A percentile compares a stretch with the other conserved stretches of the same genome.
Evolutionary conservation across 2,113 vertebrate species (phyloP).

Genomic region (Pavo muticus): DNA sequence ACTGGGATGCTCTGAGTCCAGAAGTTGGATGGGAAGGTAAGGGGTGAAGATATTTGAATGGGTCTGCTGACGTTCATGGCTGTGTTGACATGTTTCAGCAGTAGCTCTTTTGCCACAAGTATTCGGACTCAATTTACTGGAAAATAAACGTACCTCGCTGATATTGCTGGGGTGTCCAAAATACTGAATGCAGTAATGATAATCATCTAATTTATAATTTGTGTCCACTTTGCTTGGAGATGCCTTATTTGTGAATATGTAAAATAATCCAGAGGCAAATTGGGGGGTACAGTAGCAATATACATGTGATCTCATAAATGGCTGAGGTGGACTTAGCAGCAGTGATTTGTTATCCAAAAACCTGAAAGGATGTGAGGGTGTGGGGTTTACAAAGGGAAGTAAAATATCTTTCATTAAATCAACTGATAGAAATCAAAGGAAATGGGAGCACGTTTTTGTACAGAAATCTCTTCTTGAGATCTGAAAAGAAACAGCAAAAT

Average conservation of each 20-base stretch:
- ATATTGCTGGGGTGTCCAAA: not conserved
- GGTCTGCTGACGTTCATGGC: fast-evolving
- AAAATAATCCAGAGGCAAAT: not conserved
- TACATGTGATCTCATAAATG: not conserved
- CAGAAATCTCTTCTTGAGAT: slow-evolving; percentile 21
- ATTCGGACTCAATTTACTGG: not conserved
- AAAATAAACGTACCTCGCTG: not conserved
- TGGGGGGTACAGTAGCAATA: not conserved
- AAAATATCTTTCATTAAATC: not conserved
- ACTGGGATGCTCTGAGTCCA: not conserved
- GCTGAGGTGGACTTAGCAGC: fast-evolving
- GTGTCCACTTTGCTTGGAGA: not conserved
- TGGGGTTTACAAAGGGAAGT: not conserved
- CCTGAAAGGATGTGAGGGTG: not conserved
- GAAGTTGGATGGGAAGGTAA: not conserved
- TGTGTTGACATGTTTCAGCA: not conserved
- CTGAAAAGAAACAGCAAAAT: slow-evolving; percentile 54
- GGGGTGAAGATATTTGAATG: not conserved
- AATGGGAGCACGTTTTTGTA: not conserved
- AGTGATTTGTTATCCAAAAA: not conserved
- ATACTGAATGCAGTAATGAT: not conserved
- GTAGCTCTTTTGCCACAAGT: not conserved
- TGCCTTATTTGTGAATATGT: not conserved
- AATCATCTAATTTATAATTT: not conserved
- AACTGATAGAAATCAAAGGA: not conserved